Evolutionary conservation across 2,113 vertebrate genomes (phyloP).

Genomic region (Ameiurus melas): DNA sequence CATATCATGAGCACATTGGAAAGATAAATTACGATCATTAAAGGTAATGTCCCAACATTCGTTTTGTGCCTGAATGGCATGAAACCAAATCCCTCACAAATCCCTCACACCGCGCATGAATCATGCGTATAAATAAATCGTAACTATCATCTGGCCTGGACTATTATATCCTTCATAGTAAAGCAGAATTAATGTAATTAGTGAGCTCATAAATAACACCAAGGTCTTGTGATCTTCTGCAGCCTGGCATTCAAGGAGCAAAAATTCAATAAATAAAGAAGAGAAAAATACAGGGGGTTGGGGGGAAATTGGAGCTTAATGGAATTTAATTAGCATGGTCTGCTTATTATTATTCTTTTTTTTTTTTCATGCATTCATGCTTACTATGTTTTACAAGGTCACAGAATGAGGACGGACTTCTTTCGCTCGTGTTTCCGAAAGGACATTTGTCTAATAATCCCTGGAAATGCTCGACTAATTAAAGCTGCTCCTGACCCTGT

Average conservation of each 20-base stretch:
- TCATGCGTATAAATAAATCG: constrained; percentile 14
- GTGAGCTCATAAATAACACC: constrained; percentile 21
- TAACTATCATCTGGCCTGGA: not conserved
- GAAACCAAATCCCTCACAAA: constrained; percentile 2
- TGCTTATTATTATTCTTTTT: not conserved
- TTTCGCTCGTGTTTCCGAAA: not conserved
- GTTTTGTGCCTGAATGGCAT: not conserved
- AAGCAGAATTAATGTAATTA: constrained; percentile 25
- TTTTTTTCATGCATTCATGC: not conserved
- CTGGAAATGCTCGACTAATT: not conserved
- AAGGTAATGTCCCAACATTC: not conserved
- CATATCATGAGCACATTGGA: not conserved
- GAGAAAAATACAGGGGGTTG: not conserved
- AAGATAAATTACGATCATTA: not conserved
- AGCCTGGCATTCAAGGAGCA: not conserved
- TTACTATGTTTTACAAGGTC: not conserved
- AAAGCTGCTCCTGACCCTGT: not conserved
- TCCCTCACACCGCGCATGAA: not conserved
- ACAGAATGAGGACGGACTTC: not conserved
- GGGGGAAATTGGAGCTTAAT: not conserved
- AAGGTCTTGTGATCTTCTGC: not conserved
- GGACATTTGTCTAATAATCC: not conserved
- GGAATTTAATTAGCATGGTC: not conserved
- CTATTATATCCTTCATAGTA: constrained; percentile 19
- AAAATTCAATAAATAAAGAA: not conserved